Percentiles rank a stretch among this genome's conserved stretches.
phyloP scores from a whole-genome alignment of 2,888 invertebrate species.

The Drosophila imparisetae region DNA sequence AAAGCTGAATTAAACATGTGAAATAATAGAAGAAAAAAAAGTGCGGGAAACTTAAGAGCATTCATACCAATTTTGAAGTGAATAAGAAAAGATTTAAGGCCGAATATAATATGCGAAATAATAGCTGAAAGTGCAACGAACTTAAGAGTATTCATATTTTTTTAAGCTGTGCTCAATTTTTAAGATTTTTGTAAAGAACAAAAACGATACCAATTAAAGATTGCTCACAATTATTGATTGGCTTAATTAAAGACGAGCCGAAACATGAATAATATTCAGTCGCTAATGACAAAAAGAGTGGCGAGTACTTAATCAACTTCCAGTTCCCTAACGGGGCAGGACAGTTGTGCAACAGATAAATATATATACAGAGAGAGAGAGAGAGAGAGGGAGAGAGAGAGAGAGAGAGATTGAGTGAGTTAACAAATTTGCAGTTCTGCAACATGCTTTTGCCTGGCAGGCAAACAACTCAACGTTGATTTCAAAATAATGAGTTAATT shows the following conservation, averaged over 20 bases:
- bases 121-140: neutral
- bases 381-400: neutral
- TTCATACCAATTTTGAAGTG: neutral
- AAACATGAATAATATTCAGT: conserved; percentile 48
- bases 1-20: neutral
- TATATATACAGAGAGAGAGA: neutral
- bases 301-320: conserved; percentile 60
- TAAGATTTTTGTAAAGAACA: neutral
- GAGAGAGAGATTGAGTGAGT: conserved; percentile 11
- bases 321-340: conserved; percentile 19
- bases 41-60: neutral
- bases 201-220: conserved; percentile 39
- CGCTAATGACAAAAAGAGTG: conserved; percentile 65
- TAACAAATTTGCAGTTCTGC: conserved; percentile 39
- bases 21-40: neutral
- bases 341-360: conserved; percentile 43
- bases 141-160: neutral
- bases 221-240: conserved; percentile 65
- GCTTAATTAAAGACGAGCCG: conserved; percentile 55
- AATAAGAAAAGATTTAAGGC: neutral
- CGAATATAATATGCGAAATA: neutral
- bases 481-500: conserved; percentile 76
- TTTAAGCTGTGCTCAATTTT: neutral
- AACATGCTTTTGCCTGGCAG: conserved; percentile 57
- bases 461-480: conserved; percentile 52